A percentile compares a stretch with the other conserved stretches of the same genome.
Conservation (phyloP, 2,797 vertebrate species). For the Microchirus variegatus region DNA sequence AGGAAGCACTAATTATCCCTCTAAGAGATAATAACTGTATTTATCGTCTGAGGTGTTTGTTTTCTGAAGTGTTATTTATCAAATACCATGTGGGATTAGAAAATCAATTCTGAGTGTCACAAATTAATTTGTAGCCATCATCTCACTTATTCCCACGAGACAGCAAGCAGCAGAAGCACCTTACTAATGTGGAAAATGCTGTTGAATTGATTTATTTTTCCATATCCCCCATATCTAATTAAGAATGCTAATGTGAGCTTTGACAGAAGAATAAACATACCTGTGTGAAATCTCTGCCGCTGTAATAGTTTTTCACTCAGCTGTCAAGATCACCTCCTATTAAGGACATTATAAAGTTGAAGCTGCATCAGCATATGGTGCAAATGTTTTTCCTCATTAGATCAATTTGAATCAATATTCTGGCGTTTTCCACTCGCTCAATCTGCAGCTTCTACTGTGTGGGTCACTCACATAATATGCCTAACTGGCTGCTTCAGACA, state of each 20-base stretch:
- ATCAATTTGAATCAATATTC: constrained; percentile 54
- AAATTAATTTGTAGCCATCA: constrained; percentile 82
- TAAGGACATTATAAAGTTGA: constrained; percentile 41
- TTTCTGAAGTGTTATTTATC: constrained; percentile 82
- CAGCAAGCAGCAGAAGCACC: constrained; percentile 60
- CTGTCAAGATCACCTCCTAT: constrained; percentile 41
- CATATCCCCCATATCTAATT: constrained; percentile 63
- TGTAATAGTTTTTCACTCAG: constrained; percentile 38
- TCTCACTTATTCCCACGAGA: constrained; percentile 64
- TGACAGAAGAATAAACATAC: constrained; percentile 40
- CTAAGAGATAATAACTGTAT: constrained; percentile 80
- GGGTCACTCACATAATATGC: constrained; percentile 34
- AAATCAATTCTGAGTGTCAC: constrained; percentile 79
- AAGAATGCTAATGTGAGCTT: constrained; percentile 49
- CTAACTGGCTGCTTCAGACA: constrained; percentile 17
- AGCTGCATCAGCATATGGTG: constrained; percentile 44
- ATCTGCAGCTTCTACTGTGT: constrained; percentile 42
- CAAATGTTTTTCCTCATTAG: constrained; percentile 60
- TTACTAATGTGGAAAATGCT: constrained; percentile 58
- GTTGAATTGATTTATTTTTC: constrained; percentile 70
- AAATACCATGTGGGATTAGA: constrained; percentile 76
- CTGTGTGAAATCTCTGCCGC: constrained; percentile 36
- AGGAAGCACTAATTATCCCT: constrained; percentile 78
- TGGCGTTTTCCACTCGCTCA: constrained; percentile 55
- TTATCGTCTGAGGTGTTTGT: constrained; percentile 76